phyloP scores from a whole-genome alignment of 2,888 invertebrate genomes.

The Scaptomyza tumidula region DNA sequence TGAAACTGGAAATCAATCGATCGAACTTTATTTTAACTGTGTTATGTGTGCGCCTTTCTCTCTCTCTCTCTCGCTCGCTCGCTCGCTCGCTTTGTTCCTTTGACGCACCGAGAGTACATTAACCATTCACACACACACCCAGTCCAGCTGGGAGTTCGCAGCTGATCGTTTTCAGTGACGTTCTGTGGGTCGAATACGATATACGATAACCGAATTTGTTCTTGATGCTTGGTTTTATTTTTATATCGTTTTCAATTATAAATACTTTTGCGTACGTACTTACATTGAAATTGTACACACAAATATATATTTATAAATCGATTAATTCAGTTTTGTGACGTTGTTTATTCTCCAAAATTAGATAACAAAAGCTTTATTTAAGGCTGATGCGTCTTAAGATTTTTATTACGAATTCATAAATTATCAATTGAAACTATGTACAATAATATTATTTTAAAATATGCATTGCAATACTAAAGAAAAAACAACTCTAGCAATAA shows the following conservation, averaged over 20 bases:
- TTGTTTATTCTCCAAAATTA: neutral
- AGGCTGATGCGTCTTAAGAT: no score
- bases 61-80: neutral
- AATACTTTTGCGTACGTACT: conserved; percentile 8
- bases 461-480: no score
- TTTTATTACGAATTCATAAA: no score
- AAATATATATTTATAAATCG: conserved; percentile 23
- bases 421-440: no score
- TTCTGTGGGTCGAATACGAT: conserved; percentile 59
- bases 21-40: conserved; percentile 39
- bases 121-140: conserved; percentile 8
- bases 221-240: conserved; percentile 45
- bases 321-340: neutral
- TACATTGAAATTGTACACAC: neutral
- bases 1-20: conserved; percentile 38
- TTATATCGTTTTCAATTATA: conserved; percentile 1
- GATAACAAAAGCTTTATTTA: neutral
- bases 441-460: no score
- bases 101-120: conserved; percentile 2
- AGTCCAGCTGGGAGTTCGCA: neutral
- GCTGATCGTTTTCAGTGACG: conserved; percentile 44
- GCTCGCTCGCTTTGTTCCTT: neutral
- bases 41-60: conserved; percentile 48
- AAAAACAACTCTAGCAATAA: no score
- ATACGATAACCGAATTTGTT: conserved; percentile 21